Evolutionary conservation across 2,888 invertebrate genomes (phyloP), one percentile per base, ranked within the genome.

Genomic region (Crematogaster levior): DNA sequence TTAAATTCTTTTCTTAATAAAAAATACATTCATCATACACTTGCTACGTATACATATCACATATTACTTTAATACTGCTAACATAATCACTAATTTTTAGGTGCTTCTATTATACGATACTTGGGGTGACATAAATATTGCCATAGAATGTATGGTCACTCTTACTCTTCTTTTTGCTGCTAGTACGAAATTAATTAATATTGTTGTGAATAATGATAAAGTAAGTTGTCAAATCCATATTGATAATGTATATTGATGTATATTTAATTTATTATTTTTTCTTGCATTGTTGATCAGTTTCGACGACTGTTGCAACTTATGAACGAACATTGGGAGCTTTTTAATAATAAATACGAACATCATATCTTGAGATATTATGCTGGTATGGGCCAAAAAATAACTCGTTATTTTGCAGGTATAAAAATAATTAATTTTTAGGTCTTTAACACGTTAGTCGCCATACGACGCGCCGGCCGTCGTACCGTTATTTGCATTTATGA

Each of bases 351-450:
- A 74, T 46, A 7, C 6, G 74, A 74, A 12, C 63, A 7, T 48
- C n/a, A 46, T 37, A 63, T 63, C 18, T 63, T 74, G 63, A 63
- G 12, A 63, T 30, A 46, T 48, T 63, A 74, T n/a, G 63, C 74
- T 65, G 7, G 48, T 18, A 74, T 74, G 7, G n/a, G 74, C 1
- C 24, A 15, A 34, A 74, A 30, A 24, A 1, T 63, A 37, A 48
- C 63, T 1, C 24, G 10, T 1, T 74, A 74, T 63, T 74, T 37
- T 18, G 37, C 18, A 63, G 63, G 74, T 74, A 74, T 9, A 18
- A 1, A 10, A 18, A 34, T 21, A 58, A 63, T 34, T n/a, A n/a
- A n/a, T n/a, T n/a, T n/a, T n/a, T n/a, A n/a, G n/a, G n/a, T n/a
- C n/a, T n/a, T n/a, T n/a, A n/a, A n/a, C n/a, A n/a, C n/a, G n/a